phyloP scores from a whole-genome alignment of 1,140 invertebrate genomes.

The Ectropis grisescens region DNA sequence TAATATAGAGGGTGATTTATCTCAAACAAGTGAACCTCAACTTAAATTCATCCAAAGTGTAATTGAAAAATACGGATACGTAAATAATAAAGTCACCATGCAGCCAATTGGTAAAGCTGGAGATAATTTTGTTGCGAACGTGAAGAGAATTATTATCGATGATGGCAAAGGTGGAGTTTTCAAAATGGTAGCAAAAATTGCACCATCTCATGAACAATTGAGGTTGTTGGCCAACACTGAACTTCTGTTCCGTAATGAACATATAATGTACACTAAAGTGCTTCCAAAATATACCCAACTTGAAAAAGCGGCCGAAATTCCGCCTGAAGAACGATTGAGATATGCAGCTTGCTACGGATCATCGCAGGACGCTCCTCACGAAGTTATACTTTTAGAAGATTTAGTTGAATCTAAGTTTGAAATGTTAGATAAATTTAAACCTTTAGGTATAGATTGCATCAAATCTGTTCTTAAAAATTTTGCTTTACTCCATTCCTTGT shows the following conservation, averaged over 20 bases:
- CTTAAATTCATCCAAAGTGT: too few species aligned
- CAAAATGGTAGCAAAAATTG: conserved; percentile 14
- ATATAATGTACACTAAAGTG: conserved; percentile 5
- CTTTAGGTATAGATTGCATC: conserved; percentile 56
- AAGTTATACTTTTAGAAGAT: conserved; percentile 71
- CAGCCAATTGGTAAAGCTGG: conserved; percentile 14
- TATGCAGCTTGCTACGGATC: conserved; percentile 48
- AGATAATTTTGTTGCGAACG: conserved; percentile 18
- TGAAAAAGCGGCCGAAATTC: conserved; percentile 25
- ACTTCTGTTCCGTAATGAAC: conserved; percentile 1
- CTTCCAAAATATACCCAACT: conserved; percentile 35
- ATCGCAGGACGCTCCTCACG: conserved; percentile 33
- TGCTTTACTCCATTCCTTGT: conserved; percentile 69
- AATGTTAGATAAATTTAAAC: conserved; percentile 54
- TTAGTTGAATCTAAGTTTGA: conserved; percentile 47
- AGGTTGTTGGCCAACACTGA: background rate
- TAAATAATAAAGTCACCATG: too few species aligned
- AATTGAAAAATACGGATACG: too few species aligned
- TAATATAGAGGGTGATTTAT: too few species aligned
- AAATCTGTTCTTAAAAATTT: conserved; percentile 58
- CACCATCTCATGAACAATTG: conserved; percentile 1
- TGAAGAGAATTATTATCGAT: conserved; percentile 15
- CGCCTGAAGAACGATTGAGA: conserved; percentile 24
- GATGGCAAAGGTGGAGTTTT: conserved; percentile 5
- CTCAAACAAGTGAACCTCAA: too few species aligned